Evolutionary conservation across 2,888 invertebrate genomes (phyloP).

Genomic region (Torymus auratus): DNA sequence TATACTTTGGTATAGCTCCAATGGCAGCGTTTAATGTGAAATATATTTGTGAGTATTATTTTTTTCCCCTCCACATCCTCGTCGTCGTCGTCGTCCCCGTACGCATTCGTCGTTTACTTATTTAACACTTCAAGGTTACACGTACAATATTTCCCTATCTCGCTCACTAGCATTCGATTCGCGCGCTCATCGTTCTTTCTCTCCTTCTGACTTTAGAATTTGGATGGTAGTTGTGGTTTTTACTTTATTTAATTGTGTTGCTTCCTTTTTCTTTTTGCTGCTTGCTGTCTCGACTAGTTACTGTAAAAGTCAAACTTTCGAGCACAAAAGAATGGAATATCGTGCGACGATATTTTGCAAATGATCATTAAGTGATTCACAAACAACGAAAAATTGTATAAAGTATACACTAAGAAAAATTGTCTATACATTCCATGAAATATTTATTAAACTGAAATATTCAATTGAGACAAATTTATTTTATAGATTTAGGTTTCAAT

Average conservation of each 20-base stretch:
- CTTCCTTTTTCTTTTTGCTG: too few species aligned
- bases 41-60: conserved; percentile 65
- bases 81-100: background rate
- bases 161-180: background rate
- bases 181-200: background rate
- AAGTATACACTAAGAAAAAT: too few species aligned
- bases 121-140: conserved; percentile 5
- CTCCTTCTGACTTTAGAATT: conserved; percentile 39
- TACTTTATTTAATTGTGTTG: background rate
- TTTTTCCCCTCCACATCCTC: conserved; percentile 9
- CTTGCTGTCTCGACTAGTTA: background rate
- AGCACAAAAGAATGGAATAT: too few species aligned
- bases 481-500: too few species aligned
- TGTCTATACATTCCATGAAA: too few species aligned
- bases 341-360: too few species aligned
- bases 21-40: conserved; percentile 73
- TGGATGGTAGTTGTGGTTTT: conserved; percentile 15
- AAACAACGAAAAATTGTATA: too few species aligned
- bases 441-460: too few species aligned
- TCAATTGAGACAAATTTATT: too few species aligned
- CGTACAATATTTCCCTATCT: background rate
- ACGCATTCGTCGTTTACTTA: background rate
- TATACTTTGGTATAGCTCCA: conserved; percentile 72
- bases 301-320: background rate
- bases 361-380: too few species aligned